Percentiles rank a stretch among this genome's conserved stretches.
Conservation (phyloP, 2,888 invertebrate species). For the Thymelicus sylvestris region DNA sequence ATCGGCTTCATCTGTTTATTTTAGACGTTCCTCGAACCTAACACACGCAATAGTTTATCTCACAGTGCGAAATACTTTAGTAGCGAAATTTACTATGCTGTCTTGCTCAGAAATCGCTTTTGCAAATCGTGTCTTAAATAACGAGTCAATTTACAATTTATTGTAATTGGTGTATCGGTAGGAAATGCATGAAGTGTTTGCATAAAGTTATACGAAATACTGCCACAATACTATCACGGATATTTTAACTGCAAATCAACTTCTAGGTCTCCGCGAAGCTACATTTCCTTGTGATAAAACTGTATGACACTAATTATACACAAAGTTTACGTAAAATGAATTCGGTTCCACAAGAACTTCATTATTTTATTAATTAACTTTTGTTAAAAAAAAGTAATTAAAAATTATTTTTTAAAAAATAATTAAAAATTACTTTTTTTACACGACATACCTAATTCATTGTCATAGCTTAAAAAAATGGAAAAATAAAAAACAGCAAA, state of each 20-base stretch:
- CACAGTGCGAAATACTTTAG: conserved; percentile 18
- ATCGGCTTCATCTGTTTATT: conserved; percentile 48
- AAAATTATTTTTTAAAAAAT: too few species aligned
- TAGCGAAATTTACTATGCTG: conserved; percentile 22
- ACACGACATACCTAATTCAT: too few species aligned
- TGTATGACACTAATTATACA: too few species aligned
- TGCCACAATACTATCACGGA: neutral
- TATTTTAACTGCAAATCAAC: neutral
- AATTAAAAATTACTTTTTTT: too few species aligned
- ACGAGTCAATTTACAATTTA: conserved; percentile 18
- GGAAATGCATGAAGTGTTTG: conserved; percentile 12
- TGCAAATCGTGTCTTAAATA: conserved; percentile 17
- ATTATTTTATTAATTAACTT: too few species aligned
- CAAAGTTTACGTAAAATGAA: too few species aligned
- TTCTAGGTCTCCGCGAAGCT: neutral
- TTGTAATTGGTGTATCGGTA: conserved; percentile 19
- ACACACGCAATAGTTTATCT: conserved; percentile 36
- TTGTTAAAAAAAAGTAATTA: too few species aligned
- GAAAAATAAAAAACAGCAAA: too few species aligned
- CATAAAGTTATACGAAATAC: neutral
- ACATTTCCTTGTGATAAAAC: too few species aligned
- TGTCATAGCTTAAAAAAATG: too few species aligned
- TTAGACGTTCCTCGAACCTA: conserved; percentile 57
- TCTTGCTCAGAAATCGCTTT: conserved; percentile 15
- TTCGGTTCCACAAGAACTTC: too few species aligned